These are phyloP conservation scores for Perodicticus potto DNA, from an alignment of 2,797 vertebrate species.

Conservation along the genomic window DNA sequence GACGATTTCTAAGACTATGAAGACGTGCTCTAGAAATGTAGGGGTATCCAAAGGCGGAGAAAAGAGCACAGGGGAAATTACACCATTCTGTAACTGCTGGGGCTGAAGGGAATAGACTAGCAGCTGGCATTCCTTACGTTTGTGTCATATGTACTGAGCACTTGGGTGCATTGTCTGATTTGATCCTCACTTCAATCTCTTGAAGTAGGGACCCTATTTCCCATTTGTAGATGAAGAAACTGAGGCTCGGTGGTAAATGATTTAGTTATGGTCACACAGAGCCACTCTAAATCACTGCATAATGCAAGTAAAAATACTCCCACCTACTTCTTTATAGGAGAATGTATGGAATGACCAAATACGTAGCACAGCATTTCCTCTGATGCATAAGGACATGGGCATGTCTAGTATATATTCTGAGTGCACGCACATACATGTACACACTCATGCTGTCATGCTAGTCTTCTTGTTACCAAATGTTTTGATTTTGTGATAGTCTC, in stretches of 20 bases:
- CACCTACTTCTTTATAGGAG: neutral
- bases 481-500: neutral
- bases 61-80: neutral
- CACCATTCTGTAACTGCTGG: neutral
- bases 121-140: neutral
- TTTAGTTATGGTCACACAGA: neutral
- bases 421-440: neutral
- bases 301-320: neutral
- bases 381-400: neutral
- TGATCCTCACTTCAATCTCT: neutral
- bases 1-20: neutral
- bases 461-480: neutral
- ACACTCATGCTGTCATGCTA: accelerated
- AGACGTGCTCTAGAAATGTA: neutral
- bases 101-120: neutral
- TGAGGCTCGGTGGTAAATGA: neutral
- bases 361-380: neutral
- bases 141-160: neutral
- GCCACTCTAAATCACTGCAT: neutral
- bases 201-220: neutral
- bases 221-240: constrained; percentile 36
- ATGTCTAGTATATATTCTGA: neutral
- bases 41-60: neutral
- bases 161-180: neutral
- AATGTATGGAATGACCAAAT: neutral